Percentiles rank a stretch among this genome's conserved stretches.
These are phyloP conservation scores for Takifugu ocellatus DNA, from an alignment of 2,797 vertebrate species.

Conservation along the genomic window DNA sequence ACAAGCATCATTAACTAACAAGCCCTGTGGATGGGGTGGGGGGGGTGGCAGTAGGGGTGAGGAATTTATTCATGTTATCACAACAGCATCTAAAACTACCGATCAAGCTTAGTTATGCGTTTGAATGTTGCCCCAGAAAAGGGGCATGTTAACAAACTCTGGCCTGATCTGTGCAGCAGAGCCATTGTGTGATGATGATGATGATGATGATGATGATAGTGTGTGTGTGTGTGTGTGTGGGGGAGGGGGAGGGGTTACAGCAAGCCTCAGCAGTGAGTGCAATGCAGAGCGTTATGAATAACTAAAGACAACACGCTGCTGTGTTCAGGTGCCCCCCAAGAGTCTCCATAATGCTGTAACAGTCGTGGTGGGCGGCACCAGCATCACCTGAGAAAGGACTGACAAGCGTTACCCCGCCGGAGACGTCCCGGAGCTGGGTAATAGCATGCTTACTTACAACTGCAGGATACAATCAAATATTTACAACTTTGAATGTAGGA, in stretches of 20 bases:
- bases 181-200: constrained; percentile 1
- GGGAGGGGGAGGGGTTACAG: constrained; percentile 30
- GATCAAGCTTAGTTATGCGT: too few relatives aligned
- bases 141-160: too few relatives aligned
- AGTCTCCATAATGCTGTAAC: constrained; percentile 54
- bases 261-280: constrained; percentile 28
- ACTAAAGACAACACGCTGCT: constrained; percentile 51
- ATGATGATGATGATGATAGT: too few relatives aligned
- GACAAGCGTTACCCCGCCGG: constrained; percentile 41
- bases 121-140: too few relatives aligned
- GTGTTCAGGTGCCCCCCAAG: constrained; percentile 43
- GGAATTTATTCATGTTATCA: background rate
- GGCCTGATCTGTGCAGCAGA: too few relatives aligned
- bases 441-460: constrained; percentile 49
- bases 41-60: background rate
- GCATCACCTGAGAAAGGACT: constrained; percentile 57
- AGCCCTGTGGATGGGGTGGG: constrained; percentile 41
- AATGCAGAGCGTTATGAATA: constrained; percentile 69
- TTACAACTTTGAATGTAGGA: constrained; percentile 64
- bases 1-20: constrained; percentile 67
- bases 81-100: too few relatives aligned
- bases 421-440: constrained; percentile 46
- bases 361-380: constrained; percentile 12
- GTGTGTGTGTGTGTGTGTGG: too few relatives aligned
- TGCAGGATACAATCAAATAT: constrained; percentile 67